Evolutionary conservation across 2,797 vertebrate species (phyloP).

Genomic region (Muscicapa striata): DNA sequence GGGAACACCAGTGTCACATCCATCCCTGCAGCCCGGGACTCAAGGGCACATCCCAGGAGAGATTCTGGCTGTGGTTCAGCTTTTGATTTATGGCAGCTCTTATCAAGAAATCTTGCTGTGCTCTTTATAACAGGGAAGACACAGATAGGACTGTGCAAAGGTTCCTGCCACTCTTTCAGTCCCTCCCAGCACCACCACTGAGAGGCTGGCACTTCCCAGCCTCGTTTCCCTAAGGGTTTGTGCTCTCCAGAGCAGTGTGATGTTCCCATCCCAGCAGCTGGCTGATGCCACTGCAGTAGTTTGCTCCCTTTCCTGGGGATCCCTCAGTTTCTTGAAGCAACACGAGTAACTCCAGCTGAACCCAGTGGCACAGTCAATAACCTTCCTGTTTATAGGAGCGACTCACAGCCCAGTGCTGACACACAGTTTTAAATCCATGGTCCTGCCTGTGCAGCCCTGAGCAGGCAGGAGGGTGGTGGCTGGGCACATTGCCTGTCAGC

Average conservation of each 20-base stretch:
- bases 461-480: neutral
- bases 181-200: accelerated
- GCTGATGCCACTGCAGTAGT: accelerated
- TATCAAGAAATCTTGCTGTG: neutral
- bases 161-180: neutral
- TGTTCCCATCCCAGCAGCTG: neutral
- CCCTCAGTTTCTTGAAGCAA: neutral
- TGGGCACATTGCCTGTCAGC: neutral
- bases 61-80: neutral
- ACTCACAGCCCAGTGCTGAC: neutral
- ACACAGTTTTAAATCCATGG: neutral
- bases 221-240: neutral
- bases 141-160: neutral
- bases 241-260: neutral
- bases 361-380: neutral
- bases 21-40: neutral
- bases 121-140: neutral
- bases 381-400: accelerated
- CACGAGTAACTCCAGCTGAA: accelerated
- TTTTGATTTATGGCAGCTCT: neutral
- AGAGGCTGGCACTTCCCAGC: neutral
- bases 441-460: neutral
- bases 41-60: neutral
- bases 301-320: neutral
- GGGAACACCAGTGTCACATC: neutral